Conservation (phyloP, 2,888 invertebrate genomes). For the Eupithecia inturbata region DNA sequence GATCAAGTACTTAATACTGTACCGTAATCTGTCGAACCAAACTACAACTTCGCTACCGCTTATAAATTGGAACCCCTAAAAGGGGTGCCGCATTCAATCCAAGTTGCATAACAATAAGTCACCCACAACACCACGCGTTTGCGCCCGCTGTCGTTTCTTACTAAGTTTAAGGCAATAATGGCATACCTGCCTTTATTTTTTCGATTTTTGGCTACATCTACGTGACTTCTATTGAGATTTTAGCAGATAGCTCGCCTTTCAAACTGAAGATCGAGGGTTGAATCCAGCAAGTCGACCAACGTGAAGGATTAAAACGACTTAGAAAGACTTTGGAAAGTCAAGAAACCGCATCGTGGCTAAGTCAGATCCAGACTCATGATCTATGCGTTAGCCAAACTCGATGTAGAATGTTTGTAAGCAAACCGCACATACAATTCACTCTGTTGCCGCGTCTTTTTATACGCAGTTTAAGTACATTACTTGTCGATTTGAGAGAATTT, state of each 20-base stretch:
- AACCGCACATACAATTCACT: too few relatives aligned
- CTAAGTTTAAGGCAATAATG: neutral
- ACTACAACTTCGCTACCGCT: slow-evolving; percentile 18
- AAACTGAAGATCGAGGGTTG: neutral
- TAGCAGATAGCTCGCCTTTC: neutral
- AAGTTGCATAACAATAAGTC: slow-evolving; percentile 44
- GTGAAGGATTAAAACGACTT: neutral
- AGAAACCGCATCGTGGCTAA: neutral
- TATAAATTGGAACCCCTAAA: slow-evolving; percentile 17
- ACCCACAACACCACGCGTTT: slow-evolving; percentile 37
- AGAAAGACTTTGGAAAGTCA: too few relatives aligned
- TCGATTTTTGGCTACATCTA: neutral
- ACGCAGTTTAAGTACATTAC: too few relatives aligned
- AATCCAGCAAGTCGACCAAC: neutral
- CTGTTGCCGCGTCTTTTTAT: too few relatives aligned
- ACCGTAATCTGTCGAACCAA: neutral
- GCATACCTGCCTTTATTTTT: neutral
- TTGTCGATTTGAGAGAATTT: too few relatives aligned
- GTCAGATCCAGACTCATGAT: neutral
- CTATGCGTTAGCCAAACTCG: too few relatives aligned
- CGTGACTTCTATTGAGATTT: neutral
- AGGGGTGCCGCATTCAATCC: slow-evolving; percentile 41
- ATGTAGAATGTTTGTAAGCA: too few relatives aligned
- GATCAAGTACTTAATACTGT: too few relatives aligned
- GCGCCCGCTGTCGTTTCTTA: slow-evolving; percentile 8